phyloP scores from a whole-genome alignment of 2,888 invertebrate genomes.

The Chamaedrilus cognettii region DNA sequence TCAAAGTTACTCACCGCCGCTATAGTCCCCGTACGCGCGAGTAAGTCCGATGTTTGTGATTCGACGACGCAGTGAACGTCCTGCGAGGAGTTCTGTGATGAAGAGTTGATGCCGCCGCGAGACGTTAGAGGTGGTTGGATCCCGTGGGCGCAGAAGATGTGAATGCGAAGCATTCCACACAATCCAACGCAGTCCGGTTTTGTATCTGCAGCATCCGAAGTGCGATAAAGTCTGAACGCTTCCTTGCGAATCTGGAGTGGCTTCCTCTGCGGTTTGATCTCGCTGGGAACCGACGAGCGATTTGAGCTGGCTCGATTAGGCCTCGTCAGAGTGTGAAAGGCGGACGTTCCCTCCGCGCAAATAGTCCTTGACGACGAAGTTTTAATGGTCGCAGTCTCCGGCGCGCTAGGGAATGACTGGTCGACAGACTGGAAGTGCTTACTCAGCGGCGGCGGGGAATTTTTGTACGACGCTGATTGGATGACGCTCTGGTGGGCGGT shows the following conservation, averaged over 20 bases:
- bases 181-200: conserved; percentile 33
- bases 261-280: no score
- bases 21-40: conserved; percentile 89
- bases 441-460: no score
- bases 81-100: conserved; percentile 39
- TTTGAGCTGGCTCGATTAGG: no score
- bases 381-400: no score
- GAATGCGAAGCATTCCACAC: conserved; percentile 37
- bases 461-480: no score
- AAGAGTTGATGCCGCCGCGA: conserved; percentile 51
- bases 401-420: no score
- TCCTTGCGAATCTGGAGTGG: conserved; percentile 56
- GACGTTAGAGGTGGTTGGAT: conserved; percentile 59
- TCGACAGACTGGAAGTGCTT: no score
- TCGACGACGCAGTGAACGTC: conserved; percentile 99
- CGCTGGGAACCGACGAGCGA: no score
- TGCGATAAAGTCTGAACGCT: conserved; percentile 51
- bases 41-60: conserved; percentile 91
- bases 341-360: no score
- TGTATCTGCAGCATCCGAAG: neutral
- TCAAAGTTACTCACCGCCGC: conserved; percentile 96
- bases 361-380: no score
- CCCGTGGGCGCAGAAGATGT: conserved; percentile 62
- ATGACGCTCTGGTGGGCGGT: no score
- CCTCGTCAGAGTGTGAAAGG: no score